phyloP scores from a whole-genome alignment of 1,140 invertebrate genomes.

The Dinoponera quadriceps region DNA sequence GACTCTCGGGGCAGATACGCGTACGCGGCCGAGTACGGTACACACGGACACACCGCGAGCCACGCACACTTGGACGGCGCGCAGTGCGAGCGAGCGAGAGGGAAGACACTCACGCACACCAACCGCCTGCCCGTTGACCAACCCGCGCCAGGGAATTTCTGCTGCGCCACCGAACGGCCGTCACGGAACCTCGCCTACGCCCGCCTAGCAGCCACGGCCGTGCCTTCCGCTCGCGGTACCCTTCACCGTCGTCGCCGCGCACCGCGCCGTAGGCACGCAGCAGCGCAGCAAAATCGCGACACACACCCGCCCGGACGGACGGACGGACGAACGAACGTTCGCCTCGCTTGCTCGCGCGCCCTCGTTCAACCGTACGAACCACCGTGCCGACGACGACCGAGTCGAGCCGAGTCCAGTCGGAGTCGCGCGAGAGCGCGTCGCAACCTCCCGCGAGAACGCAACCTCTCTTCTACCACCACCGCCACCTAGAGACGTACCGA shows the following conservation, averaged over 20 bases:
- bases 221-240: slow-evolving; percentile 74
- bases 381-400: slow-evolving; percentile 57
- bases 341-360: slow-evolving; percentile 72
- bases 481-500: slow-evolving; percentile 62
- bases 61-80: slow-evolving; percentile 19
- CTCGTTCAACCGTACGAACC: slow-evolving; percentile 79
- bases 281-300: slow-evolving; percentile 58
- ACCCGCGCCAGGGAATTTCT: slow-evolving; percentile 74
- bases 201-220: slow-evolving; percentile 74
- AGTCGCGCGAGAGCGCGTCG: slow-evolving; percentile 45
- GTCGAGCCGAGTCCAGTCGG: slow-evolving; percentile 30
- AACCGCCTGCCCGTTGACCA: slow-evolving; percentile 64
- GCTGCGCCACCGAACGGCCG: slow-evolving; percentile 82
- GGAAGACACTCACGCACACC: slow-evolving; percentile 61
- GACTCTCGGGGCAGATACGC: slow-evolving; percentile 74
- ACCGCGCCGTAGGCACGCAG: slow-evolving; percentile 49
- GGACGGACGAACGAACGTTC: slow-evolving; percentile 12
- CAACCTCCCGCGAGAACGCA: slow-evolving; percentile 66
- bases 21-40: slow-evolving; percentile 51
- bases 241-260: slow-evolving; percentile 75
- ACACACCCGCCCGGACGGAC: not conserved
- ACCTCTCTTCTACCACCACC: slow-evolving; percentile 64
- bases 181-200: slow-evolving; percentile 83
- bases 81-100: slow-evolving; percentile 47
- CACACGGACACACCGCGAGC: slow-evolving; percentile 52